Evolutionary conservation across 2,888 invertebrate genomes (phyloP).

Genomic region (Meteorus cinctellus): DNA sequence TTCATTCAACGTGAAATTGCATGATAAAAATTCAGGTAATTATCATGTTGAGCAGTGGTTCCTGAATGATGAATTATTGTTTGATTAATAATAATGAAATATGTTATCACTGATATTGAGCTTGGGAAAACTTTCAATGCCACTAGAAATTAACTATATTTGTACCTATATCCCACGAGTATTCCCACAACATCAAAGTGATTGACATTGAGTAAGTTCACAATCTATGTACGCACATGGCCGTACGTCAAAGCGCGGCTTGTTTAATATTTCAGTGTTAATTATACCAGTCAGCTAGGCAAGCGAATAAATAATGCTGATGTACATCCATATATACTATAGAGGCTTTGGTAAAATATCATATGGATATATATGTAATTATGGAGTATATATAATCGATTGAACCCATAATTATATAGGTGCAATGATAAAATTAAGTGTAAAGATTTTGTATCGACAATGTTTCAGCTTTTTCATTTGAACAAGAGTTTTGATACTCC

Average conservation of each 20-base stretch:
- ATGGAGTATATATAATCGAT: conserved; percentile 9
- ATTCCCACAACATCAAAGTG: conserved; percentile 11
- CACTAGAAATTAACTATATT: neutral
- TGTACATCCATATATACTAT: neutral
- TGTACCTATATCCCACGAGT: conserved; percentile 20
- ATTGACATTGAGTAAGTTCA: conserved; percentile 11
- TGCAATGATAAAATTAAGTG: too few relatives aligned
- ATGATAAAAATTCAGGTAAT: too few relatives aligned
- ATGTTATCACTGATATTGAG: neutral
- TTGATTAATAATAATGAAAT: too few relatives aligned
- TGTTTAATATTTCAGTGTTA: conserved; percentile 41
- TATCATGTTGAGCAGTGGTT: too few relatives aligned
- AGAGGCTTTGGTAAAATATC: conserved; percentile 1
- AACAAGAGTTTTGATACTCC: neutral
- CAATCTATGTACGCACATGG: neutral
- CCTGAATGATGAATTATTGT: too few relatives aligned
- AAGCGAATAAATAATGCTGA: conserved; percentile 38
- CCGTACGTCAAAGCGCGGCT: conserved; percentile 12
- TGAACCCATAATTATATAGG: neutral
- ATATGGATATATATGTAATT: neutral
- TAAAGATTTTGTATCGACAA: neutral
- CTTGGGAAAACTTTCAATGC: neutral
- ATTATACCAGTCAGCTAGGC: conserved; percentile 28
- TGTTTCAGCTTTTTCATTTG: conserved; percentile 12
- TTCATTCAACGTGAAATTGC: too few relatives aligned